Evolutionary conservation across 2,113 vertebrate genomes (phyloP), one percentile per base, ranked within the genome.

Genomic region (Tachycineta bicolor): DNA sequence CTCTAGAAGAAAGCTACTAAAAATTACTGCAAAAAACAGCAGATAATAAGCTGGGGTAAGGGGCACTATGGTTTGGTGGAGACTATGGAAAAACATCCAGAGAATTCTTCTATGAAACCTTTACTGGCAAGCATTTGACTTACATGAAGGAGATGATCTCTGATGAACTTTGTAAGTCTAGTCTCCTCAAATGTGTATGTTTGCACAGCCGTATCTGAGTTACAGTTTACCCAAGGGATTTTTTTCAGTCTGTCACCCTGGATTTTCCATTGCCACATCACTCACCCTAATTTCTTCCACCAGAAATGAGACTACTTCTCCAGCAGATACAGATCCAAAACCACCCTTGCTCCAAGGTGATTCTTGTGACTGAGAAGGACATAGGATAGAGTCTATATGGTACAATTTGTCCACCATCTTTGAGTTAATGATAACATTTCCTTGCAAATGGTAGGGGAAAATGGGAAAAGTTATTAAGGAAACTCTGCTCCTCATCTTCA

Each of bases 1-100:
- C 97, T 99, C 98, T 98, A 94, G 43, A 95, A 93, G 31, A 93
- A 96, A 96, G 41, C 14, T 59, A 85, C 9, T 60, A 90, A 59
- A 85, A 90, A 76, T 94, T 79, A 95, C 44, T 44, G 31, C 6
- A 39, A 53, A 71, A 46, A 69, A 47, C 58, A 55, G 33, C 34
- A 69, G 7, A 19, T 77, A n/a, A 37, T 34, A 24, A 25, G 11
- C 41, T 55, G 21, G 5, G 12, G 9, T n/a, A 14, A 76, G 10
- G 5, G 5, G 9, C 3, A 37, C 4, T 18, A 73, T 25, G 18
- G 10, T 55, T 58, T 84, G 4, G 17, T 43, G 20, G 3, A 78
- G 12, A 7, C 9, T 50, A 9, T 28, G 18, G 31, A 55, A 76
- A 82, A 92, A n/a, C 3, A 55, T 55, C 9, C 31, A n/a, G 50